Conservation (phyloP, 2,888 invertebrate genomes). For the Dichetophora obliterata region DNA sequence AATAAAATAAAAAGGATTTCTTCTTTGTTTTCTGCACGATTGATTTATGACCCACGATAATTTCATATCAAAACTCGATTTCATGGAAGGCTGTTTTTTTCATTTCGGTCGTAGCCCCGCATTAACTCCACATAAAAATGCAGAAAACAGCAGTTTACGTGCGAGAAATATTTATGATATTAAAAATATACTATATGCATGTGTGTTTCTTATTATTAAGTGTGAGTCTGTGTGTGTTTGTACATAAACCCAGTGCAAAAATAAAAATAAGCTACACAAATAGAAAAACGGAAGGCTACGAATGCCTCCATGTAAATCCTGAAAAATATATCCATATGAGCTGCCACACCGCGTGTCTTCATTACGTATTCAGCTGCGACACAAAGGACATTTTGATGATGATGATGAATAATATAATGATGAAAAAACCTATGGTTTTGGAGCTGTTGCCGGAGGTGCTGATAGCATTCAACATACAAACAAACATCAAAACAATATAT, state of each 20-base stretch:
- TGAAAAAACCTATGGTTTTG: constrained; percentile 23
- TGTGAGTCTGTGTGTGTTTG: neutral
- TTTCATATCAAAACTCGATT: constrained; percentile 13
- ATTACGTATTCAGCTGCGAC: constrained; percentile 58
- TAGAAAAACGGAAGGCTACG: neutral
- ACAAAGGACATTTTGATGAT: neutral
- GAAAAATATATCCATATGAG: neutral
- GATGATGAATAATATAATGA: neutral
- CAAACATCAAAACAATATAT: neutral
- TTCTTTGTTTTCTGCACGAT: constrained; percentile 10
- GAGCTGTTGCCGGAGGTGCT: constrained; percentile 57
- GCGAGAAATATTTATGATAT: constrained; percentile 26
- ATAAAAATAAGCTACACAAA: neutral
- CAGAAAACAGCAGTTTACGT: constrained; percentile 22
- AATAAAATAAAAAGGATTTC: neutral
- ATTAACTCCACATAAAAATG: constrained; percentile 23
- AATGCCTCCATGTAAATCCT: neutral
- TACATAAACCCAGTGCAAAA: neutral
- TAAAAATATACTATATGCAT: neutral
- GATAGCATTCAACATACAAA: constrained; percentile 55
- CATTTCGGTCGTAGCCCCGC: neutral
- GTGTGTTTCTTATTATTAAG: neutral
- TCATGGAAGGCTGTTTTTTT: neutral
- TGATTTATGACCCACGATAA: constrained; percentile 29
- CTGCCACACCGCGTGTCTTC: constrained; percentile 41